Conservation (phyloP, 2,797 vertebrate species). For the Takifugu ocellatus region DNA sequence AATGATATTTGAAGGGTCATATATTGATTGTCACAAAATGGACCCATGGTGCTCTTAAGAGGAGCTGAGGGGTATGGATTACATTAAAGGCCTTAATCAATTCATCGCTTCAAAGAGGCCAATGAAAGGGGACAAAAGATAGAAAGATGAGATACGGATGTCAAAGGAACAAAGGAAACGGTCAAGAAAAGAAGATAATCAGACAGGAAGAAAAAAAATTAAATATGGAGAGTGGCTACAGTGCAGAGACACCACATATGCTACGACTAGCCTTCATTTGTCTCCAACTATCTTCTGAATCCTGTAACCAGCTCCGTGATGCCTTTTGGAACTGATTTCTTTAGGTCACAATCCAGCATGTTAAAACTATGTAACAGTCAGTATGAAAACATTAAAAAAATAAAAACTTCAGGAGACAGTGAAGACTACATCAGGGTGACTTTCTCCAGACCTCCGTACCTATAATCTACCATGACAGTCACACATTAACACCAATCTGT, state of each 20-base stretch:
- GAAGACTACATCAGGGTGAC: constrained; percentile 35
- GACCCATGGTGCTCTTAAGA: constrained; percentile 76
- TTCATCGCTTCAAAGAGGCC: constrained; percentile 46
- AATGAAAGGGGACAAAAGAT: constrained; percentile 26
- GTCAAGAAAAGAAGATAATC: neutral
- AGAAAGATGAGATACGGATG: constrained; percentile 6
- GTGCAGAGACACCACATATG: too few relatives aligned
- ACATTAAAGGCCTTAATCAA: constrained; percentile 60
- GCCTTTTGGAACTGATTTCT: too few relatives aligned
- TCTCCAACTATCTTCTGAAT: too few relatives aligned
- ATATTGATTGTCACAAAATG: constrained; percentile 76
- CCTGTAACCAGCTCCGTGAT: too few relatives aligned
- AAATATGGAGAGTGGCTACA: constrained; percentile 3
- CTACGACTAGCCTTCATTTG: too few relatives aligned
- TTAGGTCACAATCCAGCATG: too few relatives aligned
- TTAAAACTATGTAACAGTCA: neutral
- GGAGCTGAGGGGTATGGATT: constrained; percentile 53
- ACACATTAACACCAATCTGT: constrained; percentile 59
- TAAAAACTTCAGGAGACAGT: neutral
- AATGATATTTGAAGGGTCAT: constrained; percentile 77
- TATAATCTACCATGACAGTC: constrained; percentile 62
- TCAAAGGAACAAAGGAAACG: neutral
- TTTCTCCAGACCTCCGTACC: constrained; percentile 55
- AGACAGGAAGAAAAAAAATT: neutral
- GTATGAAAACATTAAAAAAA: neutral